Conservation (phyloP, 1,140 invertebrate genomes). For the Yoshiicerus persimilis region DNA sequence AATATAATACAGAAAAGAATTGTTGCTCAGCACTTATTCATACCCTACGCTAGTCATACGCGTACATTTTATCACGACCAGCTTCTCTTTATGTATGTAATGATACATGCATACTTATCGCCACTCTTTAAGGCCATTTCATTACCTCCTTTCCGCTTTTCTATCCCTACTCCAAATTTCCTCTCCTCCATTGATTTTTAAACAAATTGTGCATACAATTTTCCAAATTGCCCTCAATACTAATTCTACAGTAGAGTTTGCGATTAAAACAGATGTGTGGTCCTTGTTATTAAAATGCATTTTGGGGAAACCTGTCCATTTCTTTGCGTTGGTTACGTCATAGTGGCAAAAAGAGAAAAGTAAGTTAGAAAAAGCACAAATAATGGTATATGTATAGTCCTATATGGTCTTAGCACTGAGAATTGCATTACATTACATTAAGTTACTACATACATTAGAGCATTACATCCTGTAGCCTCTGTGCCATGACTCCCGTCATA, state of each 20-base stretch:
- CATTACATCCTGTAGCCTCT: not conserved
- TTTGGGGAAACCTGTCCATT: not conserved
- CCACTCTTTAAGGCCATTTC: not conserved
- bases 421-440: not conserved
- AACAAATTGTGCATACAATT: no score
- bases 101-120: not conserved
- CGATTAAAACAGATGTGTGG: not conserved
- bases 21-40: not conserved
- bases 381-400: not conserved
- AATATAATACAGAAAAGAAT: not conserved
- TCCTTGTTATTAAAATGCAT: not conserved
- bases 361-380: not conserved
- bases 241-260: not conserved
- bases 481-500: not conserved
- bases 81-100: not conserved
- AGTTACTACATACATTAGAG: conserved; percentile 11
- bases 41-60: not conserved
- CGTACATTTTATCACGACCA: not conserved
- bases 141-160: not conserved
- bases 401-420: not conserved
- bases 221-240: not conserved
- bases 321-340: not conserved
- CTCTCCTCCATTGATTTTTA: no score
- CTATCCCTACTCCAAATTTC: not conserved
- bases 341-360: not conserved